Conservation (phyloP, 2,113 vertebrate genomes). For the Laticauda laticaudata region DNA sequence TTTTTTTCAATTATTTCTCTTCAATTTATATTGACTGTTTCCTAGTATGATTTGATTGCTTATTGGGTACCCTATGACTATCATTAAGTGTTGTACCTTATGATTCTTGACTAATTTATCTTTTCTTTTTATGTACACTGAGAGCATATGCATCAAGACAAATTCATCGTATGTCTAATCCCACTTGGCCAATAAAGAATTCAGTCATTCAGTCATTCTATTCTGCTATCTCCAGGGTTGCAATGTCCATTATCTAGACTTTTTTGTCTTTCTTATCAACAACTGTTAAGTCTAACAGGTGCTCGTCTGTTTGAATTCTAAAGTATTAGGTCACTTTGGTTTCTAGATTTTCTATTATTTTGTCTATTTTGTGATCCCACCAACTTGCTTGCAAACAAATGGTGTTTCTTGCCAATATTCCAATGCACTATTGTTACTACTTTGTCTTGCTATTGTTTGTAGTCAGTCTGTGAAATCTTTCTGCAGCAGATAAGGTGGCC, state of each 20-base stretch:
- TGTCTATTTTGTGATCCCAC: not conserved
- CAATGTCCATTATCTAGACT: not conserved
- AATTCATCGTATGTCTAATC: too few relatives aligned
- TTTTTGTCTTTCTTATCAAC: not conserved
- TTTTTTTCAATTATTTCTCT: not conserved
- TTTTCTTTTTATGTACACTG: too few relatives aligned
- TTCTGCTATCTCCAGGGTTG: not conserved
- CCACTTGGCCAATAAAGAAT: too few relatives aligned
- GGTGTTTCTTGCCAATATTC: not conserved
- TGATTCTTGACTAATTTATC: too few relatives aligned
- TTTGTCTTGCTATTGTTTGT: not conserved
- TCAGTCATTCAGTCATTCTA: too few relatives aligned
- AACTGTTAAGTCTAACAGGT: not conserved
- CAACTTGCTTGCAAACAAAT: not conserved
- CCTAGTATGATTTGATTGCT: too few relatives aligned
- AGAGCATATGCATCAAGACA: too few relatives aligned
- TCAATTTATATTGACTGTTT: not conserved
- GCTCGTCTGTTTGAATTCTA: not conserved
- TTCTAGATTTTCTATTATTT: not conserved
- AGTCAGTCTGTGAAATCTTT: not conserved
- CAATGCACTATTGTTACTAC: not conserved
- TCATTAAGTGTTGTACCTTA: too few relatives aligned
- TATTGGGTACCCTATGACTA: too few relatives aligned
- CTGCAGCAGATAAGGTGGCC: not conserved
- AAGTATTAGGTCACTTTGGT: not conserved